phyloP scores from a whole-genome alignment of 2,797 vertebrate species.

The Somateria mollissima region DNA sequence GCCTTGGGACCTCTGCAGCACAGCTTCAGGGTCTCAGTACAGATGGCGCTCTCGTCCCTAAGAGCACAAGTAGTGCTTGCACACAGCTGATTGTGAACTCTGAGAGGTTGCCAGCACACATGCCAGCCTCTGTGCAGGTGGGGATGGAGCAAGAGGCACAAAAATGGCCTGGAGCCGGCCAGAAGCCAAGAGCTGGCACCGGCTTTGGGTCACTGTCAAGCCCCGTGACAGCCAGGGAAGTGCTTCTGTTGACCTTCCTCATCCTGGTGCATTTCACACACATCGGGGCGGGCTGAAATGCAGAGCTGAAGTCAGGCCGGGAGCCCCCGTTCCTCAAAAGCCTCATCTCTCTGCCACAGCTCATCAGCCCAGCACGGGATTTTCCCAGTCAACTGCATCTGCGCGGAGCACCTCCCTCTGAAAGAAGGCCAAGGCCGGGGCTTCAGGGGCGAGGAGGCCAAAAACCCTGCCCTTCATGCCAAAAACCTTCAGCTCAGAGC shows the following conservation, averaged over 20 bases:
- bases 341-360: constrained; percentile 30
- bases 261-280: background rate
- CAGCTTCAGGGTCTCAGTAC: background rate
- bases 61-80: background rate
- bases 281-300: background rate
- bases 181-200: constrained; percentile 30
- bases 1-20: background rate
- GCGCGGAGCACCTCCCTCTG: constrained; percentile 4
- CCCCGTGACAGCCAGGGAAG: background rate
- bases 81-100: background rate
- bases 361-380: constrained; percentile 31
- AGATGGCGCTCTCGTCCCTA: rapidly evolving
- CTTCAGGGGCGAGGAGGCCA: constrained; percentile 37
- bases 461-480: constrained; percentile 27
- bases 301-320: constrained; percentile 67
- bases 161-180: background rate
- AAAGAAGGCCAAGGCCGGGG: constrained; percentile 28
- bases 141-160: background rate
- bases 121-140: background rate
- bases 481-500: constrained; percentile 15
- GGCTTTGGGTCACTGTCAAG: background rate
- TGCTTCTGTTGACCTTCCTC: constrained; percentile 17
- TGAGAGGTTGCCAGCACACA: background rate
- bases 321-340: constrained; percentile 35
- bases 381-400: constrained; percentile 43